These are phyloP conservation scores for Ctenochaetus hawaiiensis DNA, from an alignment of 2,797 vertebrate genomes.

Conservation along the genomic window DNA sequence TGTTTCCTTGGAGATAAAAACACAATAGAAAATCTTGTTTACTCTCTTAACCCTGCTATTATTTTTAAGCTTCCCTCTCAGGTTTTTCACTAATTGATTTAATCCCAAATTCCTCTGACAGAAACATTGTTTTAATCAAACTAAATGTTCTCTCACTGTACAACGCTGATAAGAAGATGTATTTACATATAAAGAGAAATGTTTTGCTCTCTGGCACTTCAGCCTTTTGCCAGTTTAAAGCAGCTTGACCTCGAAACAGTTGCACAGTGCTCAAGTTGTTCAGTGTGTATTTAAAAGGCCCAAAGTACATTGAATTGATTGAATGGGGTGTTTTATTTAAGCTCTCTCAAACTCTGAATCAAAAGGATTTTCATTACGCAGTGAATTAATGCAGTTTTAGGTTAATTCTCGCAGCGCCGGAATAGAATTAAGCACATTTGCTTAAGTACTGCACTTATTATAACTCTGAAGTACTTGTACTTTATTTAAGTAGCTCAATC, in stretches of 20 bases:
- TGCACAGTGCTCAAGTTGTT: not conserved
- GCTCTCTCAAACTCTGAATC: not conserved
- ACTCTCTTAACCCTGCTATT: not conserved
- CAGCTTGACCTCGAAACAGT: slow-evolving; percentile 14
- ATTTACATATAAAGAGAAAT: slow-evolving; percentile 1
- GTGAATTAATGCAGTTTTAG: not conserved
- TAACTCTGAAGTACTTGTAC: not conserved
- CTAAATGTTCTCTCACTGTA: not conserved
- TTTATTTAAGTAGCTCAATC: not conserved
- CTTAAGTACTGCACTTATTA: too few relatives aligned
- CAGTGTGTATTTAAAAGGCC: too few relatives aligned
- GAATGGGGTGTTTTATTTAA: not conserved
- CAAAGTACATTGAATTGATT: not conserved
- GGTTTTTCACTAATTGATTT: not conserved
- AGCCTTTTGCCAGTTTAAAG: slow-evolving; percentile 5
- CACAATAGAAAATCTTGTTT: too few relatives aligned
- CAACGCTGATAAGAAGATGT: not conserved
- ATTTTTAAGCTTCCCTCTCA: not conserved
- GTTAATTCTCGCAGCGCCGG: not conserved
- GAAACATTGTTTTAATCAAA: not conserved
- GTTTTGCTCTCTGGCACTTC: not conserved
- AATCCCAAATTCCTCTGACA: not conserved
- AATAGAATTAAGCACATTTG: not conserved
- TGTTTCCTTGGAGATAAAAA: slow-evolving; percentile 9
- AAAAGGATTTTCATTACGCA: not conserved